Conservation (phyloP, 2,113 vertebrate genomes). For the Pionites leucogaster region DNA sequence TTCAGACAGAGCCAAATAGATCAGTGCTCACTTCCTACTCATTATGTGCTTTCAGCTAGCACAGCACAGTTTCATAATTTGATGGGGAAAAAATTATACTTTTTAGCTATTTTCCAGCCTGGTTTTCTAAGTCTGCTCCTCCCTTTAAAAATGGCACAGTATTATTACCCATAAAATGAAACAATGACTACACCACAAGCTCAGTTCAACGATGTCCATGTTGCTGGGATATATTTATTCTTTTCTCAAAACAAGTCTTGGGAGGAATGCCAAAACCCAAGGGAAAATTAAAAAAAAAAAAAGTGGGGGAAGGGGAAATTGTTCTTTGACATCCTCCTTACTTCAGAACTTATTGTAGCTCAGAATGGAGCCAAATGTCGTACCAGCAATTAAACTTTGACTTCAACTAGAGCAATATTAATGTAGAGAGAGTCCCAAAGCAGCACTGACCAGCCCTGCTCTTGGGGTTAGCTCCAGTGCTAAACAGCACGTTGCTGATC, state of each 20-base stretch:
- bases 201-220: neutral
- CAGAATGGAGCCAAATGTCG: conserved; percentile 13
- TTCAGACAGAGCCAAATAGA: conserved; percentile 61
- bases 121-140: neutral
- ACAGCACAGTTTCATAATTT: conserved; percentile 27
- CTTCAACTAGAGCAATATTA: conserved; percentile 61
- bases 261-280: neutral
- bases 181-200: neutral
- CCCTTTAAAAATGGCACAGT: neutral
- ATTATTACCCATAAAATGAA: neutral
- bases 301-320: neutral
- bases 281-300: neutral
- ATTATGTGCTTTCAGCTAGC: conserved; percentile 55
- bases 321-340: conserved; percentile 39
- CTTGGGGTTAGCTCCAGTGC: conserved; percentile 55
- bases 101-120: conserved; percentile 23
- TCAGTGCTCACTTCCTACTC: conserved; percentile 47
- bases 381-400: conserved; percentile 69
- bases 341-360: conserved; percentile 17
- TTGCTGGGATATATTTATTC: neutral
- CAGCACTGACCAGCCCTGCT: neutral
- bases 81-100: neutral
- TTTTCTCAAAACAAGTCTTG: neutral
- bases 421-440: conserved; percentile 11
- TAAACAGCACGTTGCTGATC: conserved; percentile 70